Percentiles rank a stretch among this genome's conserved stretches.
Evolutionary conservation across 2,888 invertebrate genomes (phyloP).

Genomic region (Phyto melanocephala): DNA sequence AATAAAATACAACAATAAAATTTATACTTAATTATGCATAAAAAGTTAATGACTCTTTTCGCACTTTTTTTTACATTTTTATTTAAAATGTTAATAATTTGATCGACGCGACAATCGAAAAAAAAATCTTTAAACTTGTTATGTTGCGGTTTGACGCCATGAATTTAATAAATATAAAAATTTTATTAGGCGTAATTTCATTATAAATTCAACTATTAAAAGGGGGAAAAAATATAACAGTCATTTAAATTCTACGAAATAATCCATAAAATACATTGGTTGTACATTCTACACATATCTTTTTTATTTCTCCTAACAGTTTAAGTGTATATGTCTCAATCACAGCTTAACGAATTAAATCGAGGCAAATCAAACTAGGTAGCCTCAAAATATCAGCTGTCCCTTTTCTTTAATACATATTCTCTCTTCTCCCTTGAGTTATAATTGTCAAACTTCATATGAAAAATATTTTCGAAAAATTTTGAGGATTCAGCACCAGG

Average conservation of each 20-base stretch:
- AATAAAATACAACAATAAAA: conserved; percentile 1
- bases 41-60: conserved; percentile 19
- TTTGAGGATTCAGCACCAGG: too few relatives aligned
- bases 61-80: not conserved
- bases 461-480: too few relatives aligned
- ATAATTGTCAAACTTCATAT: too few relatives aligned
- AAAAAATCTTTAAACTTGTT: not conserved
- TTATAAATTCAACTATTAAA: conserved; percentile 10
- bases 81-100: not conserved
- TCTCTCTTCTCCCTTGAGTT: too few relatives aligned
- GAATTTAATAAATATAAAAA: not conserved
- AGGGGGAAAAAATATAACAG: not conserved
- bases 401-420: too few relatives aligned
- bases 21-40: not conserved
- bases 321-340: too few relatives aligned
- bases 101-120: not conserved
- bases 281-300: too few relatives aligned
- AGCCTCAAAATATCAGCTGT: too few relatives aligned
- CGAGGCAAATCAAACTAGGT: too few relatives aligned
- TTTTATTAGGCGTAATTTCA: conserved; percentile 17
- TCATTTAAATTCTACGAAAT: not conserved
- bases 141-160: not conserved
- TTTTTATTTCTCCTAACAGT: too few relatives aligned
- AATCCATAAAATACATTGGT: conserved; percentile 1
- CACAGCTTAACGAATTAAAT: too few relatives aligned